These are phyloP conservation scores for Heliopora coerulea DNA, from an alignment of 92 coral and sea anemone species.

Conservation along the genomic window DNA sequence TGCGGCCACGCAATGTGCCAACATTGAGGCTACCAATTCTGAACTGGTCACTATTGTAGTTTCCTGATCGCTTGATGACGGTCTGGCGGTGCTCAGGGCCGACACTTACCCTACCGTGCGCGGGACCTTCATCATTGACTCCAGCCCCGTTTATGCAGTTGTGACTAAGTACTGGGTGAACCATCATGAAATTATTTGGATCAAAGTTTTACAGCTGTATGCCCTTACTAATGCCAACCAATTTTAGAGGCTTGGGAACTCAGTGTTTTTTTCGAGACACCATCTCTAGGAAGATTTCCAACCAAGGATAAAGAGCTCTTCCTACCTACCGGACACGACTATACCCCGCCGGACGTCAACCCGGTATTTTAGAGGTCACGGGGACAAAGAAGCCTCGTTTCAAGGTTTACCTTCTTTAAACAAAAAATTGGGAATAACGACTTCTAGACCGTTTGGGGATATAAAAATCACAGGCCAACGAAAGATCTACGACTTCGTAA, in stretches of 20 bases:
- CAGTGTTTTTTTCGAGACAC: too few relatives aligned
- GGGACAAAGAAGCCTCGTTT: too few relatives aligned
- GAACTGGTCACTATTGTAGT: not conserved
- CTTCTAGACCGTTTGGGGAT: too few relatives aligned
- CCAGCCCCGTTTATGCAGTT: not conserved
- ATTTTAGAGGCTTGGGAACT: not conserved
- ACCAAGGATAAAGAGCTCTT: not conserved
- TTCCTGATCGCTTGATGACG: constrained; percentile 45
- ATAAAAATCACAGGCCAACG: too few relatives aligned
- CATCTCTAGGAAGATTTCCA: not conserved
- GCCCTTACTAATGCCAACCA: too few relatives aligned
- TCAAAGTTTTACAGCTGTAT: too few relatives aligned
- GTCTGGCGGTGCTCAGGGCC: constrained; percentile 38
- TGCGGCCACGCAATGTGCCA: constrained; percentile 38
- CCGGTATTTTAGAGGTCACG: too few relatives aligned
- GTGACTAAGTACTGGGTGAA: not conserved
- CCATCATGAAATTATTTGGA: not conserved
- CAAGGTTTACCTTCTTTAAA: too few relatives aligned
- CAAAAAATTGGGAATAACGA: too few relatives aligned
- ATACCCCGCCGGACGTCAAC: too few relatives aligned
- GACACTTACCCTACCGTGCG: constrained; percentile 39
- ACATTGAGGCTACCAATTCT: constrained; percentile 37
- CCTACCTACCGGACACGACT: too few relatives aligned
- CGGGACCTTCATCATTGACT: constrained; percentile 8
- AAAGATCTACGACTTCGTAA: too few relatives aligned